A percentile compares a stretch with the other conserved stretches of the same genome.
These are phyloP conservation scores for Tachysurus fulvidraco DNA, from an alignment of 2,113 vertebrate genomes.

Conservation along the genomic window DNA sequence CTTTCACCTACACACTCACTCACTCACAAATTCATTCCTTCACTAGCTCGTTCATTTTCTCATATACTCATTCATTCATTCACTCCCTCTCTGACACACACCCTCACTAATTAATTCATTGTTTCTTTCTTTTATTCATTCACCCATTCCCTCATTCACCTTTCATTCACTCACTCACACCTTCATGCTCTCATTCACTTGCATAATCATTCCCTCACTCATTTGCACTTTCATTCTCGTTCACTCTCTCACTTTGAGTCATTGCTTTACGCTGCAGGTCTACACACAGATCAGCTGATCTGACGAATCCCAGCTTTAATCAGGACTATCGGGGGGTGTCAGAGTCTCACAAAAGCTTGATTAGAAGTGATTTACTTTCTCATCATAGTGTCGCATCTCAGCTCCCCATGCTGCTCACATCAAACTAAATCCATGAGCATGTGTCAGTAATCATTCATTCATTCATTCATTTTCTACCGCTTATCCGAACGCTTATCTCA, in stretches of 20 bases:
- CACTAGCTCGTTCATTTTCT: background rate
- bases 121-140: background rate
- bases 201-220: too few species aligned
- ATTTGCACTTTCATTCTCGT: too few species aligned
- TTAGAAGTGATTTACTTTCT: background rate
- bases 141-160: background rate
- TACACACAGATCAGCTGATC: background rate
- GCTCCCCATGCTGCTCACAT: background rate
- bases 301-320: background rate
- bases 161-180: background rate
- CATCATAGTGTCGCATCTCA: background rate
- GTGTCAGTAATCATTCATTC: background rate
- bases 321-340: background rate
- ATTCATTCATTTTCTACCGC: too few species aligned
- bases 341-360: background rate
- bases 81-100: background rate
- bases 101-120: too few species aligned
- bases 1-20: background rate
- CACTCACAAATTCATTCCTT: background rate
- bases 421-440: background rate
- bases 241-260: background rate
- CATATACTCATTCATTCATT: background rate
- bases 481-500: too few species aligned
- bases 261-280: too few species aligned
- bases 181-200: too few species aligned